Conservation (phyloP, 2,797 vertebrate genomes). For the Rhinophrynus dorsalis region DNA sequence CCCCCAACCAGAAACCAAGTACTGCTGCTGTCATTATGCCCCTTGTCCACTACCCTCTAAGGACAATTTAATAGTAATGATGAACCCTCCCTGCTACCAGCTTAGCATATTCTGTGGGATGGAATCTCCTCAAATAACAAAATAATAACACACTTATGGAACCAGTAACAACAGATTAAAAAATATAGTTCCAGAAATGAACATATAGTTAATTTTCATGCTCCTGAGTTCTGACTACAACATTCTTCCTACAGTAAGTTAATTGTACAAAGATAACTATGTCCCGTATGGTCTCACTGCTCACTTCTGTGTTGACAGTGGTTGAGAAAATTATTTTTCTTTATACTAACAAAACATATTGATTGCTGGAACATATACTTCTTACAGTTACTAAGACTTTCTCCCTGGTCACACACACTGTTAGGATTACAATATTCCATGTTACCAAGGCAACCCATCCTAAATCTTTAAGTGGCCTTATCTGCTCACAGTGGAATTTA, state of each 20-base stretch:
- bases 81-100: too few species aligned
- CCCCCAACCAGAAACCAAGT: too few species aligned
- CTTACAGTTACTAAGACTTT: constrained; percentile 28
- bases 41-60: too few species aligned
- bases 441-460: constrained; percentile 35
- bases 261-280: not conserved
- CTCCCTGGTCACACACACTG: constrained; percentile 14
- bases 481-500: constrained; percentile 43
- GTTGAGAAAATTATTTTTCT: constrained; percentile 25
- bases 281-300: not conserved
- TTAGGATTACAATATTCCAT: constrained; percentile 28
- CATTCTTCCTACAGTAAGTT: not conserved
- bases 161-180: too few species aligned
- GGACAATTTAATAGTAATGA: too few species aligned
- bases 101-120: too few species aligned
- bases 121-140: too few species aligned
- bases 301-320: not conserved
- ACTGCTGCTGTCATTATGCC: too few species aligned
- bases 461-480: constrained; percentile 48
- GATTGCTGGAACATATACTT: constrained; percentile 7
- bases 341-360: constrained; percentile 38
- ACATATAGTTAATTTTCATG: not conserved
- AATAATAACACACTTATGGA: too few species aligned
- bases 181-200: not conserved
- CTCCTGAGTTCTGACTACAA: not conserved